Evolutionary conservation across 1,140 invertebrate species (phyloP).

Genomic region (Leptinotarsa texana): DNA sequence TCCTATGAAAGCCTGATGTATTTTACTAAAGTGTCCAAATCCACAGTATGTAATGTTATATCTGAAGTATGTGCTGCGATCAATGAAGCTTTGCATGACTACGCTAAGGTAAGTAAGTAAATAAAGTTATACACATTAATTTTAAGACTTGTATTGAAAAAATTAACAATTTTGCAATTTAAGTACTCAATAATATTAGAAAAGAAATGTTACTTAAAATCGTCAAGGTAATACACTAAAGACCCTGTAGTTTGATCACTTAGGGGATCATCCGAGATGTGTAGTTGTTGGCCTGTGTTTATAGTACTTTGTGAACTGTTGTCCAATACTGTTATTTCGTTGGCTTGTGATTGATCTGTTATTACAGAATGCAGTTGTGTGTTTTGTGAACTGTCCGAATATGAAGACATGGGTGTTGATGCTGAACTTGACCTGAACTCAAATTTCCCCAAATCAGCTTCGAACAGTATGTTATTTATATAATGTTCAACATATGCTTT

Average conservation of each 20-base stretch:
- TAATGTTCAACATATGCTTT: constrained; percentile 11
- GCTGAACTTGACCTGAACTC: neutral
- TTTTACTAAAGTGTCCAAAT: constrained; percentile 17
- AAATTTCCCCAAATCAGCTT: constrained; percentile 7
- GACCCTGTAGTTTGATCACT: constrained; percentile 13
- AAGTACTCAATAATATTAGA: constrained; percentile 4
- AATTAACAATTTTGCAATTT: constrained; percentile 7
- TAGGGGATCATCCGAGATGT: constrained; percentile 10
- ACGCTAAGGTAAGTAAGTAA: constrained; percentile 28
- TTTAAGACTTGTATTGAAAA: constrained; percentile 2
- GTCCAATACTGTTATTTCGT: constrained; percentile 14
- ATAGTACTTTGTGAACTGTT: constrained; percentile 13
- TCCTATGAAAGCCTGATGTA: neutral
- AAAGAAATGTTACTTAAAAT: constrained; percentile 7
- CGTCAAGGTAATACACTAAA: neutral
- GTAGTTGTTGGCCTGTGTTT: constrained; percentile 16
- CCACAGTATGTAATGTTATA: constrained; percentile 14
- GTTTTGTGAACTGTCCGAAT: constrained; percentile 6
- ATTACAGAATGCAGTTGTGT: constrained; percentile 10
- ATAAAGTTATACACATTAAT: constrained; percentile 11
- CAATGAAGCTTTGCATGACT: constrained; percentile 41
- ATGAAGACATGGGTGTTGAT: constrained; percentile 4
- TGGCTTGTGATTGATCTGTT: constrained; percentile 2
- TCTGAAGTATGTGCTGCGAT: constrained; percentile 30
- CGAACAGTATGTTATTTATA: constrained; percentile 12